A percentile compares a stretch with the other conserved stretches of the same genome.
Conservation (phyloP, 1,140 invertebrate species). For the Pomphorhynchus laevis region DNA sequence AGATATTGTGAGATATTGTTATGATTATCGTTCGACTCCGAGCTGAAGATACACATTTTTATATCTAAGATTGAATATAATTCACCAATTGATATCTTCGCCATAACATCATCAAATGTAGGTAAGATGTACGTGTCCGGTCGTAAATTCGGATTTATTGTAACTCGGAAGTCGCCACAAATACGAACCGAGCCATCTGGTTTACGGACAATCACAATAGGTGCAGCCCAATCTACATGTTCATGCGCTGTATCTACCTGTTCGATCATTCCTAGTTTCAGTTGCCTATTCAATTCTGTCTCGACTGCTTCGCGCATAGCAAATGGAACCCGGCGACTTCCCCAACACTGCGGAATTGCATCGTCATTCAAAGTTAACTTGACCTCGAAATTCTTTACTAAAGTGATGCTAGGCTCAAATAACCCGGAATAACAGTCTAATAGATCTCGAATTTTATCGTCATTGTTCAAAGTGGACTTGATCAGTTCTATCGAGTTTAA, state of each 20-base stretch:
- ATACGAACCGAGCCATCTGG: neutral
- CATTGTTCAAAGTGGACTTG: no score
- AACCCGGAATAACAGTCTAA: no score
- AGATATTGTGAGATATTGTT: neutral
- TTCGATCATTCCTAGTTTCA: neutral
- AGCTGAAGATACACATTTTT: neutral
- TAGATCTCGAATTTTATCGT: no score
- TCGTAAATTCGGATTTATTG: neutral
- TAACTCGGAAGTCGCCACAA: neutral
- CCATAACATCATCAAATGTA: neutral
- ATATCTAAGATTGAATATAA: neutral
- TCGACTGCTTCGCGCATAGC: neutral
- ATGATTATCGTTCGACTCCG: neutral
- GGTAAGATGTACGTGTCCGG: neutral
- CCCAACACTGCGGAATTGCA: neutral
- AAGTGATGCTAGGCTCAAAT: no score
- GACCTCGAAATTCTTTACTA: no score
- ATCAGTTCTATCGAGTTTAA: no score
- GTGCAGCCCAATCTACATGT: constrained; percentile 12
- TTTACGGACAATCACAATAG: neutral
- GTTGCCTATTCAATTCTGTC: neutral
- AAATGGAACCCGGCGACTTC: neutral
- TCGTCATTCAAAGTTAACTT: no score
- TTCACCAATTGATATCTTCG: neutral
- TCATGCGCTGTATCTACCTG: neutral